Evolutionary conservation across 1,140 invertebrate species (phyloP).

Genomic region (Mercenaria mercenaria): DNA sequence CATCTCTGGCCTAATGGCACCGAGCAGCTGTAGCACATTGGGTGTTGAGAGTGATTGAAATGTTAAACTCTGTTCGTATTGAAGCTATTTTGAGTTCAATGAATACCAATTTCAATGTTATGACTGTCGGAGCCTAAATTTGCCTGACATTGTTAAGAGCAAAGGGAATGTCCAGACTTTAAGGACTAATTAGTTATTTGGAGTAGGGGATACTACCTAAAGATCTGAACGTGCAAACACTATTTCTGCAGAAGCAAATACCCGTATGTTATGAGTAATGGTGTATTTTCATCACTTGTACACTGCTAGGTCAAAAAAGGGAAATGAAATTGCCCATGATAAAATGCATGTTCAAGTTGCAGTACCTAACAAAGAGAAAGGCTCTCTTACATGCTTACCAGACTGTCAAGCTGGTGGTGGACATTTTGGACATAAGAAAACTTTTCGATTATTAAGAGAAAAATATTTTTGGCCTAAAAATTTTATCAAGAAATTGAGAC

Average conservation of each 20-base stretch:
- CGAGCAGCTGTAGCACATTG: too few relatives aligned
- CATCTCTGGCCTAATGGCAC: too few relatives aligned
- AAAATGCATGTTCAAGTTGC: conserved; percentile 47
- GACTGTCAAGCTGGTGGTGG: conserved; percentile 67
- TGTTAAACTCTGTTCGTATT: not conserved
- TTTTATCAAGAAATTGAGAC: conserved; percentile 63
- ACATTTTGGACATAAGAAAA: conserved; percentile 70
- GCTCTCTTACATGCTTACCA: conserved; percentile 64
- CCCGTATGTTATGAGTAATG: conserved; percentile 66
- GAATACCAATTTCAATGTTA: not conserved
- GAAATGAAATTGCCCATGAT: not conserved
- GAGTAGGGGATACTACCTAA: conserved; percentile 29
- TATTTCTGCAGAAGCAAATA: conserved; percentile 21
- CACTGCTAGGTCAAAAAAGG: conserved; percentile 30
- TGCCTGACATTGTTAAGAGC: conserved; percentile 16
- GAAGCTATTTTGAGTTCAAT: not conserved
- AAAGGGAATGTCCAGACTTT: conserved; percentile 66
- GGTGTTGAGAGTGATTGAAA: too few relatives aligned
- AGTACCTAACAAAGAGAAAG: conserved; percentile 53
- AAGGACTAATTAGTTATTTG: conserved; percentile 39
- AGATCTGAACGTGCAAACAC: not conserved
- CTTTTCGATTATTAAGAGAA: conserved; percentile 44
- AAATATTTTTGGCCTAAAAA: conserved; percentile 73
- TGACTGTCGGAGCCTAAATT: not conserved
- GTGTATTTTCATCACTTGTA: conserved; percentile 68